phyloP scores from a whole-genome alignment of 1,140 invertebrate genomes.

The Trachymyrmex septentrionalis region DNA sequence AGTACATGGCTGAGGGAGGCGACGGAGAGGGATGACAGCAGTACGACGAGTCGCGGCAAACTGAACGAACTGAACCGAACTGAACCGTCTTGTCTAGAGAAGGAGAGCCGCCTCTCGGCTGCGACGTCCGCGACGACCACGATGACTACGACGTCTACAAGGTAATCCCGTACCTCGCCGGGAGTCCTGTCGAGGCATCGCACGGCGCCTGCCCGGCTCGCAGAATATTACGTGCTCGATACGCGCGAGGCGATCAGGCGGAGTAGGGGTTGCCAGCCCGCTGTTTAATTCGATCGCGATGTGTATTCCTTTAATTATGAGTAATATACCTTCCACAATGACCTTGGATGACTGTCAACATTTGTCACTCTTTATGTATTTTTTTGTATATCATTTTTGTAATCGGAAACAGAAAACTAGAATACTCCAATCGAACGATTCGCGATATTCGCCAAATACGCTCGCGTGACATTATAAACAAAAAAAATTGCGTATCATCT shows the following conservation, averaged over 20 bases:
- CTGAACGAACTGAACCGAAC: conserved; percentile 55
- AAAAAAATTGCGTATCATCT: neutral
- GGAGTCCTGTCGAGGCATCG: conserved; percentile 39
- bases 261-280: conserved; percentile 30
- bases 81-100: conserved; percentile 15
- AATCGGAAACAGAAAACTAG: conserved; percentile 4
- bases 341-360: conserved; percentile 33
- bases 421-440: neutral
- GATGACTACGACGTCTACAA: conserved; percentile 41
- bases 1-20: neutral
- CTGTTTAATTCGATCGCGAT: conserved; percentile 56
- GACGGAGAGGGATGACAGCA: neutral
- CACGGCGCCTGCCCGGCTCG: conserved; percentile 72
- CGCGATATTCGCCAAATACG: neutral
- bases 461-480: neutral
- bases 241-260: conserved; percentile 8
- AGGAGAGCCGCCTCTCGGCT: conserved; percentile 42
- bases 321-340: conserved; percentile 2
- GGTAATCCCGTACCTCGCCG: conserved; percentile 37
- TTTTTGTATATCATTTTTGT: conserved; percentile 1
- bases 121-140: conserved; percentile 43
- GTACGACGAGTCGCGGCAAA: conserved; percentile 59
- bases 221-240: conserved; percentile 63
- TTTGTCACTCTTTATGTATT: neutral
- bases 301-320: conserved; percentile 54